A percentile compares a stretch with the other conserved stretches of the same genome.
phyloP scores from a whole-genome alignment of 1,140 invertebrate species.

The Megalopta genalis region DNA sequence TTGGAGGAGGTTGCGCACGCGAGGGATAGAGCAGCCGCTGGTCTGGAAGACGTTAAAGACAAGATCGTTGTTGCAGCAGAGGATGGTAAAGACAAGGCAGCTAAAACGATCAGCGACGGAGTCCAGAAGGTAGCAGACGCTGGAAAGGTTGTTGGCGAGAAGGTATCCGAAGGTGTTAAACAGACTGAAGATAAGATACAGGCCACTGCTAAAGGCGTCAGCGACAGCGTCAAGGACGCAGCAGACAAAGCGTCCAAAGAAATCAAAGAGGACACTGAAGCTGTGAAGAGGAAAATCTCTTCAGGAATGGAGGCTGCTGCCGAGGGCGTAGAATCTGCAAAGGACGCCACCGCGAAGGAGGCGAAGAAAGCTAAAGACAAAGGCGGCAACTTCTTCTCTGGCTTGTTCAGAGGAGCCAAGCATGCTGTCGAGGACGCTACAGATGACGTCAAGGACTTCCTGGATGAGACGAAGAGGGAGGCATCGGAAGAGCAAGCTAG shows the following conservation, averaged over 20 bases:
- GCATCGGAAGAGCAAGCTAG: conserved; percentile 60
- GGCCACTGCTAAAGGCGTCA: conserved; percentile 25
- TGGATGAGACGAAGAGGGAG: conserved; percentile 55
- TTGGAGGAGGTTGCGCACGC: conserved; percentile 3
- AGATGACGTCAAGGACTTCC: conserved; percentile 53
- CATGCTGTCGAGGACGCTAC: conserved; percentile 53
- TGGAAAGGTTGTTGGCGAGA: conserved; percentile 8
- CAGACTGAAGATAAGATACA: conserved; percentile 27
- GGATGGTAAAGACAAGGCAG: conserved; percentile 29
- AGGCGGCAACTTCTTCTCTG: conserved; percentile 53
- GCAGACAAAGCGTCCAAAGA: conserved; percentile 50
- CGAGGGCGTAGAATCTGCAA: conserved; percentile 5
- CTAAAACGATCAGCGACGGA: conserved; percentile 63
- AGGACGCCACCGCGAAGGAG: conserved; percentile 32
- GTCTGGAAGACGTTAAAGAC: conserved; percentile 17
- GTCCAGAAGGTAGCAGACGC: conserved; percentile 54
- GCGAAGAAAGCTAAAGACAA: conserved; percentile 63
- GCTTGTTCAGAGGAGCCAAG: conserved; percentile 62
- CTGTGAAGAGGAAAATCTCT: conserved; percentile 35
- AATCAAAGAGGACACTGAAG: conserved; percentile 37
- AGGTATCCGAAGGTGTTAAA: background rate
- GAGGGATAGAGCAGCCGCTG: background rate
- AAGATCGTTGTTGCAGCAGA: background rate
- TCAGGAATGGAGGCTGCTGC: background rate
- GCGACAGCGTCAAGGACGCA: conserved; percentile 26